Evolutionary conservation across 30 jellyfish, hydroid and myxozoan genomes (phyloP), one percentile per base, ranked within the genome.

Genomic region (Rhopilema esculentum): DNA sequence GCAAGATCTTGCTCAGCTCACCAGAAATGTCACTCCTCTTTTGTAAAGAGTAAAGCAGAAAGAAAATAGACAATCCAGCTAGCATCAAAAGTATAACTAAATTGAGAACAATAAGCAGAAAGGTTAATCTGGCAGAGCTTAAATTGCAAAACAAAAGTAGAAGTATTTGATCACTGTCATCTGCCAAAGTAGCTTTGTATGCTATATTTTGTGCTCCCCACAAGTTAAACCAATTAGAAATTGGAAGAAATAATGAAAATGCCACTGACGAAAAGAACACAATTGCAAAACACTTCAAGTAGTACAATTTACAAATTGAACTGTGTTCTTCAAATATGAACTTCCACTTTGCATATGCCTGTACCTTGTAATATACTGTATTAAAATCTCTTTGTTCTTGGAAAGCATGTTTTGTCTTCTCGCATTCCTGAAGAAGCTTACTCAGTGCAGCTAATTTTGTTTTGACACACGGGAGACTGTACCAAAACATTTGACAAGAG

Each of bases 401-500:
- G 65, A 40, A 40, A 12, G 57, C 12, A 40, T 12, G 12, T 40
- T 40, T 40, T 40, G 57, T 12, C 57, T 12, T 40, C 9, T 12
- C 57, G 57, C 57, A 40, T 40, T 40, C 57, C 12, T 12, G 57
- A 40, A 40, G 57, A 2, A 40, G 57, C 12, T 40, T 40, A 12
- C 12, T 29, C 70, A 84, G 21, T 1, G 66, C 87, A 15, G 57
- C 82, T 26, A 84, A 15, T 33, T 84, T 84, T 33, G 87, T 49
- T 33, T 21, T 33, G 32, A 84, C 82, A 0, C 20, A 28, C 1
- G 93, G 93, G 28, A 84, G 74, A 73, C 65, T 72, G 68, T 70
- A 86, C 93, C 93, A 84, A 32, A 84, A 72, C 32, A 84, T 84
- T 31, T 84, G 93, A 33, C 80, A 62, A 50, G 71, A 84, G 28